A percentile compares a stretch with the other conserved stretches of the same genome.
These are phyloP conservation scores for Charadrius vociferus DNA, from an alignment of 2,113 vertebrate genomes.

Conservation along the genomic window DNA sequence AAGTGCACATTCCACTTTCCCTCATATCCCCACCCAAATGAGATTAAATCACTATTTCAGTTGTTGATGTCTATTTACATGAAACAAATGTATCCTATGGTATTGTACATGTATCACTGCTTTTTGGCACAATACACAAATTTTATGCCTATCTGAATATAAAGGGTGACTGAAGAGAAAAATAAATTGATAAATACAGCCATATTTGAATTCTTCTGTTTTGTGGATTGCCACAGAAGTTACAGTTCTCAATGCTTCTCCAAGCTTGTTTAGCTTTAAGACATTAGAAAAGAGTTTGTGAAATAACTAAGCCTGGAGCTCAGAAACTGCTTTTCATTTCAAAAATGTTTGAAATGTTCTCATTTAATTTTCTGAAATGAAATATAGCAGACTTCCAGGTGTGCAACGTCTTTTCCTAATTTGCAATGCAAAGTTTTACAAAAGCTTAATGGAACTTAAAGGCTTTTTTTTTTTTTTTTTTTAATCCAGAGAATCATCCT, in stretches of 20 bases:
- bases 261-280: not conserved
- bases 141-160: not conserved
- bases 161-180: not conserved
- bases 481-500: not conserved
- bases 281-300: not conserved
- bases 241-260: not conserved
- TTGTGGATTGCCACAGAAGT: not conserved
- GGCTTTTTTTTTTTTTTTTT: too few relatives aligned
- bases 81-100: not conserved
- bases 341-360: not conserved
- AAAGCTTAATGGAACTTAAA: not conserved
- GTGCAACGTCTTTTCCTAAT: not conserved
- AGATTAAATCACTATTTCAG: not conserved
- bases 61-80: not conserved
- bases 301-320: not conserved
- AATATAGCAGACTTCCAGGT: not conserved
- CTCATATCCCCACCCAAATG: not conserved
- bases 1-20: not conserved
- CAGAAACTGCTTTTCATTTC: not conserved
- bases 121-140: not conserved
- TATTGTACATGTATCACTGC: not conserved
- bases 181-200: not conserved
- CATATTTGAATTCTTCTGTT: not conserved
- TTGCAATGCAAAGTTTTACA: conserved; percentile 9
- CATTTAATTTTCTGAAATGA: conserved; percentile 10